Base-by-base conservation (phyloP, 2,797 vertebrate genomes). In the Cephalopachus bancanus region DNA sequence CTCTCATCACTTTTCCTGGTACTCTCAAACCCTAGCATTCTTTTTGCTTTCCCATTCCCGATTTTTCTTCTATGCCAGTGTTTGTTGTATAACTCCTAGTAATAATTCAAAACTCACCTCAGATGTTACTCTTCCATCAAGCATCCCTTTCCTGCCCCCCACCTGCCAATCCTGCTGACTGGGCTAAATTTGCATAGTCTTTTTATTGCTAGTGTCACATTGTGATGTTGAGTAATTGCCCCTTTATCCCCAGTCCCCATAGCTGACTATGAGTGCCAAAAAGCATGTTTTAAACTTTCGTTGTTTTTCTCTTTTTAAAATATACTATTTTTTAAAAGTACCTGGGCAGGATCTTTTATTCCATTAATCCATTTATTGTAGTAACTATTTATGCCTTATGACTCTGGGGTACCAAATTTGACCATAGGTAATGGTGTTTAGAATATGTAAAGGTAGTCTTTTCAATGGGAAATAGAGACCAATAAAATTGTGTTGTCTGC, bases 161-260 rank as follows among this genome's bases (percentile, higher is more conserved):
- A 14, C 20, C 10, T 1, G 51, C 10, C 16, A 65, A 9, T 33
- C n/a, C 10, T 28, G 26, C 15, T 74, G 28, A 1, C 24, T 80
- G 10, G 15, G n/a, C 49, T 84, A 26, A 95, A 74, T 59, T n/a
- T 44, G 5, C 10, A 85, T 78, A 10, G 17, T 37, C n/a, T 60
- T 76, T 67, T 49, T 62, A 51, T 71, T 28, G 24, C 1, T n/a
- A 12, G 84, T 71, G 10, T 30, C 11, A 26, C 4, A 9, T 65
- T 55, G 10, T 33, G 7, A 26, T 83, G 20, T 60, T 60, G 59
- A 71, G 12, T 5, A 15, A 2, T 51, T 60, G 16, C 17, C 53
- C 14, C 37, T 44, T 44, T 12, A 11, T 30, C 0, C 10, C 5
- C 7, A 20, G 1, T 0, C 4, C 7, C 7, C 3, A 3, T 33